Conservation (phyloP, 2,888 invertebrate genomes). For the Chrysotoxum bicinctum region DNA sequence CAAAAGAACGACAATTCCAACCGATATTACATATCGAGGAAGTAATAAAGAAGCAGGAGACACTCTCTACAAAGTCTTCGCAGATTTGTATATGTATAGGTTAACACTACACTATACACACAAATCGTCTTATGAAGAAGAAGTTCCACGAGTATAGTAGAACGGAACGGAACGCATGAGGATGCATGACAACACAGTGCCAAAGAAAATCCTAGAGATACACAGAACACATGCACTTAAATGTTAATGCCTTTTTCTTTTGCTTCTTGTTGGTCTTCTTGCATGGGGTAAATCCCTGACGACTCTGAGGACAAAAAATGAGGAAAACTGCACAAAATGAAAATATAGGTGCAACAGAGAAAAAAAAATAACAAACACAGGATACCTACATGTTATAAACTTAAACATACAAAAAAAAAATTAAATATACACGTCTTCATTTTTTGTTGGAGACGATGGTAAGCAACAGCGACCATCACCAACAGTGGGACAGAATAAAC, state of each 20-base stretch:
- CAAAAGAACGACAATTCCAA: conserved; percentile 42
- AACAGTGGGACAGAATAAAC: neutral
- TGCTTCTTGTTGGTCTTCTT: neutral
- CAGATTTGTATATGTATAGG: neutral
- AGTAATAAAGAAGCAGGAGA: conserved; percentile 52
- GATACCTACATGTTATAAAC: neutral
- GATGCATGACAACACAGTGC: conserved; percentile 40
- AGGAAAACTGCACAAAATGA: conserved; percentile 29
- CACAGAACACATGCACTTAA: conserved; percentile 63
- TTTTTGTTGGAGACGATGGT: neutral
- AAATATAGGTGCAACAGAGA: conserved; percentile 19
- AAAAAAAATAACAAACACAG: neutral
- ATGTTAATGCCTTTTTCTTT: conserved; percentile 50
- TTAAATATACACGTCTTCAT: conserved; percentile 44
- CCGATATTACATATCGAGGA: conserved; percentile 57
- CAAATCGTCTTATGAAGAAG: too few relatives aligned
- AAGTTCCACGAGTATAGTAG: neutral
- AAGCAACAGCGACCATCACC: neutral
- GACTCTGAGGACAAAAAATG: conserved; percentile 39
- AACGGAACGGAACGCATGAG: conserved; percentile 14
- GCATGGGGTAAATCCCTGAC: conserved; percentile 19
- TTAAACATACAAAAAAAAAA: conserved; percentile 27
- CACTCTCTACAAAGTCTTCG: neutral
- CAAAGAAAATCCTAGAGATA: conserved; percentile 33
- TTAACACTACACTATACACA: too few relatives aligned